phyloP scores from a whole-genome alignment of 1,140 invertebrate species.

The Drosophila oshimai region DNA sequence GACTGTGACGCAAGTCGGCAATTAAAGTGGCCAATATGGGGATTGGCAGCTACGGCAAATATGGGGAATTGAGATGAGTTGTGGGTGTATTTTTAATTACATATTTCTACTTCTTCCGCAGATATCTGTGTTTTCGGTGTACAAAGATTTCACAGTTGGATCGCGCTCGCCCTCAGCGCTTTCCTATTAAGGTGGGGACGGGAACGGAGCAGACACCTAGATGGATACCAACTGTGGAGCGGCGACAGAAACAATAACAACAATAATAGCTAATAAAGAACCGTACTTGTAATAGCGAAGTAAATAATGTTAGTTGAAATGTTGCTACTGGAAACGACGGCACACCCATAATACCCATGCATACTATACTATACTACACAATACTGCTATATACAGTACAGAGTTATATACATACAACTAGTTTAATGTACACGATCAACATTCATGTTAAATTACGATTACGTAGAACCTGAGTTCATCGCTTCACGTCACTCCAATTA shows the following conservation, averaged over 20 bases:
- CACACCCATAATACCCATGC: conserved; percentile 48
- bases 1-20: conserved; percentile 70
- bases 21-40: conserved; percentile 49
- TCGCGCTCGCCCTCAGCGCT: conserved; percentile 77
- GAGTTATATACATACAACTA: conserved; percentile 57
- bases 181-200: conserved; percentile 50
- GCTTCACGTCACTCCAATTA: conserved; percentile 79
- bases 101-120: conserved; percentile 84
- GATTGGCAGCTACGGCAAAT: conserved; percentile 5
- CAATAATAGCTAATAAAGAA: conserved; percentile 79
- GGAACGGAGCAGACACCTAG: neutral
- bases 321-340: conserved; percentile 57
- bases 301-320: conserved; percentile 73
- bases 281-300: conserved; percentile 74
- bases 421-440: conserved; percentile 67
- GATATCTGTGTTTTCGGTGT: conserved; percentile 95
- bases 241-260: conserved; percentile 75
- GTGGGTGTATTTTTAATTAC: conserved; percentile 72
- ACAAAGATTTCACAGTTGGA: conserved; percentile 92
- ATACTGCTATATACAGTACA: conserved; percentile 23
- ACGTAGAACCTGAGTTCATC: conserved; percentile 53
- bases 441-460: conserved; percentile 57
- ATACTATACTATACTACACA: conserved; percentile 29
- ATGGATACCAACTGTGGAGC: conserved; percentile 47
- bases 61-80: conserved; percentile 26